A percentile compares a stretch with the other conserved stretches of the same genome.
phyloP scores from a whole-genome alignment of 2,797 vertebrate genomes.

The Pangasius mekongensis region DNA sequence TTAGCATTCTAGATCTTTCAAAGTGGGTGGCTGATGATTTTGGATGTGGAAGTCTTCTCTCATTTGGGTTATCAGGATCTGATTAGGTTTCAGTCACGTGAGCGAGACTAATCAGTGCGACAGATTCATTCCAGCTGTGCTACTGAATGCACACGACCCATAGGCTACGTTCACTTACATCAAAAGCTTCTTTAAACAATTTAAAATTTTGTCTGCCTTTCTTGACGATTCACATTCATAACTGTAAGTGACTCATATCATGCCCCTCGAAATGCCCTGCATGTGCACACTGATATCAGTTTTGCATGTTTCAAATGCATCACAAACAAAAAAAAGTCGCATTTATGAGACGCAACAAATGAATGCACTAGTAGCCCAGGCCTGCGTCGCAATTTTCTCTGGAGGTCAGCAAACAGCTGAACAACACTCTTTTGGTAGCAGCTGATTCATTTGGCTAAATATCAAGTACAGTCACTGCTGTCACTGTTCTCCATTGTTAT shows the following conservation, averaged over 20 bases:
- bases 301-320: neutral
- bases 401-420: neutral
- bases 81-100: conserved; percentile 72
- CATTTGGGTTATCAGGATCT: conserved; percentile 63
- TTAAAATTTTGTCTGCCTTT: neutral
- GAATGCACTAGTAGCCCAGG: neutral
- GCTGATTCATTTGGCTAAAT: neutral
- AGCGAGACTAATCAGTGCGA: conserved; percentile 69
- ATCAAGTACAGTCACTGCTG: neutral
- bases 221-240: neutral
- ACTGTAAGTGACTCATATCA: neutral
- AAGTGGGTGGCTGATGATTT: conserved; percentile 39
- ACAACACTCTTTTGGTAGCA: neutral
- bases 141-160: conserved; percentile 61
- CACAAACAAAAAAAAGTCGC: neutral
- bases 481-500: neutral
- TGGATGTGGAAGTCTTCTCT: conserved; percentile 62
- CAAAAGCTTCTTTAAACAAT: neutral
- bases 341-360: neutral
- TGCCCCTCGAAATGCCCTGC: neutral
- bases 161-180: neutral
- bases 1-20: conserved; percentile 21
- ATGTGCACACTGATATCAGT: neutral
- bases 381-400: neutral
- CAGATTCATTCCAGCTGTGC: conserved; percentile 76